A percentile compares a stretch with the other conserved stretches of the same genome.
Conservation (phyloP, 2,113 vertebrate genomes). For the Ellobius talpinus region DNA sequence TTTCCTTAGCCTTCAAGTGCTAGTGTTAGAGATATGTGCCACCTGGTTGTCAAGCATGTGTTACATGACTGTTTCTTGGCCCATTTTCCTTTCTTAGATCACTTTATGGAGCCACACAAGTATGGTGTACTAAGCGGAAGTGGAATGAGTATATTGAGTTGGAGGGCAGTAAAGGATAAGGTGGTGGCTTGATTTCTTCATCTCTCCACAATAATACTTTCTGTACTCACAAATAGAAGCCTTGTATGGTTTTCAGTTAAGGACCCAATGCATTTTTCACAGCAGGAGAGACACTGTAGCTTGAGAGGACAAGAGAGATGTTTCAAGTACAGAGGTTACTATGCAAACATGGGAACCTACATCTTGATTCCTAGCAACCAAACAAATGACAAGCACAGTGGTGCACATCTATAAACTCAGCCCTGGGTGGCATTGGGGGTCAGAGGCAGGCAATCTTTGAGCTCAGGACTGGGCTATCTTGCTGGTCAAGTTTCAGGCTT, state of each 20-base stretch:
- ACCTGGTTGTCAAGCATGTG: background rate
- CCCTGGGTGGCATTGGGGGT: too few relatives aligned
- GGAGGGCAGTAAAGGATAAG: background rate
- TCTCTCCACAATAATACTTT: constrained; percentile 34
- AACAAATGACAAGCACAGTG: background rate
- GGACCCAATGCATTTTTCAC: background rate
- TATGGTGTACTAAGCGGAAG: background rate
- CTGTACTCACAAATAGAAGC: background rate
- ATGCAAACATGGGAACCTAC: background rate
- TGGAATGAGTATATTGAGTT: background rate
- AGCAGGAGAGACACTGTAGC: background rate
- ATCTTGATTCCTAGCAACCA: background rate
- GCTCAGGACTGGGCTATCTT: background rate
- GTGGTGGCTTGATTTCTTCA: background rate
- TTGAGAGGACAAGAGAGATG: background rate
- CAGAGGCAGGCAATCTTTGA: background rate
- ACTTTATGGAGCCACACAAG: background rate
- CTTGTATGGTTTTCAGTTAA: constrained; percentile 1
- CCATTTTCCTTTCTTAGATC: background rate
- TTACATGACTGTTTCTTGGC: background rate
- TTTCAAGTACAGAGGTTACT: background rate
- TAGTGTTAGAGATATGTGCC: background rate
- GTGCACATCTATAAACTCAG: background rate
- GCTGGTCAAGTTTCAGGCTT: too few relatives aligned
- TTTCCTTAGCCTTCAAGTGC: background rate